Base-by-base conservation (phyloP, 2,888 invertebrate genomes). In the Tetragonisca angustula region DNA sequence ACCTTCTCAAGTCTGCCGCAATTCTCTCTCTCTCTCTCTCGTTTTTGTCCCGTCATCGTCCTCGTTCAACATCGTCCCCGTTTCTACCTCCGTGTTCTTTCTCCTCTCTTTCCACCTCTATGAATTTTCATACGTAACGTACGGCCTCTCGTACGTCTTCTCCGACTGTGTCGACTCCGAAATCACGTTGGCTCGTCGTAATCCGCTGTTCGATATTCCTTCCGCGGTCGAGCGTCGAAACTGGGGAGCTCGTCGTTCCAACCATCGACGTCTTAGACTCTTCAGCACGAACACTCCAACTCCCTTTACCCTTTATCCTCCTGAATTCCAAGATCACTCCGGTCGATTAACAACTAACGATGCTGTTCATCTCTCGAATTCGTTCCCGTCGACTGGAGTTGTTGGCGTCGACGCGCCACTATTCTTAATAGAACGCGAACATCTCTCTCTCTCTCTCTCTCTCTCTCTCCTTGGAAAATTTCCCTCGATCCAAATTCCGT, bases 11-110 rank as follows among this genome's bases (percentile, higher is more conserved):
- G 27, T 70, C 43, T 56, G 19, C 68, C 67, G 49, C 61, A 24
- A 19, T 32, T 59, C 78, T 65, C 49, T 75, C 43, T 73, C 32
- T 15, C 24, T 59, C 78, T 65, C 49, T 75, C 43, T 73, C 32
- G 52, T 36, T 72, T 85, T 89, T 91, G 87, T 88, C 85, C 87
- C 87, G 87, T 88, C 86, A 86, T 87, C 90, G 67, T 68, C 62
- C 36, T 81, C 83, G 50, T 70, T 81, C 4, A 15, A 52, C 24
- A 49, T 81, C 61, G 52, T 15, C 19, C 49, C 13, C 50, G 43
- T 21, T 17, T 27, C 15, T 27, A 1, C 68, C 21, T 64, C 43
- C 9, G 1, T 9, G 43, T 43, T 43, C 43, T 11, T 43, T 11
- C 1, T 36, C 6, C 9, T 36, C 27, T 64, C 21, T 50, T 61